A percentile compares a stretch with the other conserved stretches of the same genome.
These are phyloP conservation scores for Peromyscus polionotus DNA, from an alignment of 2,113 vertebrate genomes.

Conservation along the genomic window DNA sequence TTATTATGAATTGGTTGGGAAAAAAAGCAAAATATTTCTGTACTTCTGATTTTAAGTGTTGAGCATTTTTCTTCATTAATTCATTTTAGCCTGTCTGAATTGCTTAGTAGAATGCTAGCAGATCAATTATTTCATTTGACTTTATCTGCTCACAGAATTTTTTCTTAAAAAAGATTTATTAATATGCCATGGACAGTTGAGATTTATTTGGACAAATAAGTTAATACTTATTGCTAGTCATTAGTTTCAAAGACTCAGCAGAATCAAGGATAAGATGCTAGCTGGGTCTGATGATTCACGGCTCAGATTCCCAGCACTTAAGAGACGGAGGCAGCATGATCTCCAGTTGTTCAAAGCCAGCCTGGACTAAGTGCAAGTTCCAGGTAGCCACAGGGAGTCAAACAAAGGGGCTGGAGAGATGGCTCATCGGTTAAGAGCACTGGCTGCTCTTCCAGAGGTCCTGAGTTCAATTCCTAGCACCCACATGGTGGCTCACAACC, in stretches of 20 bases:
- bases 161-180: background rate
- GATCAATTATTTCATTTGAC: conserved; percentile 1
- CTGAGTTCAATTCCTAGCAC: background rate
- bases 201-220: background rate
- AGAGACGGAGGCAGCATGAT: background rate
- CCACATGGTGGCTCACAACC: background rate
- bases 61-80: background rate
- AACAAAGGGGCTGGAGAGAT: background rate
- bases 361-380: background rate
- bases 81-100: background rate
- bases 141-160: background rate
- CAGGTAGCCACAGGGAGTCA: background rate
- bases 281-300: background rate
- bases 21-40: background rate
- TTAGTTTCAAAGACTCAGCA: background rate
- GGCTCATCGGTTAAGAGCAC: background rate
- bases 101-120: background rate
- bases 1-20: background rate
- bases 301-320: background rate
- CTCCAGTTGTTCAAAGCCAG: background rate
- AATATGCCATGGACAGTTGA: background rate
- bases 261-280: background rate
- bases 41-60: background rate
- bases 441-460: background rate
- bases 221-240: conserved; percentile 2